These are phyloP conservation scores for Oxygymnocypris stewartii DNA, from an alignment of 2,113 vertebrate genomes.

Conservation along the genomic window DNA sequence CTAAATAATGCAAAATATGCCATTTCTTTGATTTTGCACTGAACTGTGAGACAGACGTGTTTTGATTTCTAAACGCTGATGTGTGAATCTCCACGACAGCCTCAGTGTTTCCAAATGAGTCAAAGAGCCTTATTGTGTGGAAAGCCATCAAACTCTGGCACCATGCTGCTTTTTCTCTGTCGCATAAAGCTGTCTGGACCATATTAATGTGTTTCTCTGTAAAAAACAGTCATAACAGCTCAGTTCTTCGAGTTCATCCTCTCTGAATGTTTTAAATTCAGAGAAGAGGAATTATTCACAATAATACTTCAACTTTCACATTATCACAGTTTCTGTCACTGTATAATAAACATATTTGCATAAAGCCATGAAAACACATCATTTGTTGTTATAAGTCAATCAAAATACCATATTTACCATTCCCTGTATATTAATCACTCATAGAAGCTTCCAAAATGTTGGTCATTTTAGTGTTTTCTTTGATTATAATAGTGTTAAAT, in stretches of 20 bases:
- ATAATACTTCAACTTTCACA: not conserved
- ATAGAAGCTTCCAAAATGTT: not conserved
- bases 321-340: not conserved
- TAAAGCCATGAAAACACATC: not conserved
- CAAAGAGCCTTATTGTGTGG: constrained; percentile 8
- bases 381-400: not conserved
- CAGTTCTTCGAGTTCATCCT: not conserved
- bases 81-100: constrained; percentile 40
- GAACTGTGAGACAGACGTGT: not conserved
- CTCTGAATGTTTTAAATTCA: not conserved
- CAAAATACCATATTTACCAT: not conserved
- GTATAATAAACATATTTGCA: not conserved
- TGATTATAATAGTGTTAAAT: not conserved
- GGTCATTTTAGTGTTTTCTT: not conserved
- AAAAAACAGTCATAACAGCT: not conserved
- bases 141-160: not conserved
- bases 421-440: not conserved
- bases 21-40: not conserved
- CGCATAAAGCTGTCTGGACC: constrained; percentile 5
- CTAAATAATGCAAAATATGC: not conserved
- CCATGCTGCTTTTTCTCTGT: not conserved
- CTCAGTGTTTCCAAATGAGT: constrained; percentile 2
- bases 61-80: not conserved
- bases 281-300: not conserved
- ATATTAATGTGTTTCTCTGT: not conserved